Base-by-base conservation (phyloP, 2,113 vertebrate genomes). In the Phylloscopus trochilus region DNA sequence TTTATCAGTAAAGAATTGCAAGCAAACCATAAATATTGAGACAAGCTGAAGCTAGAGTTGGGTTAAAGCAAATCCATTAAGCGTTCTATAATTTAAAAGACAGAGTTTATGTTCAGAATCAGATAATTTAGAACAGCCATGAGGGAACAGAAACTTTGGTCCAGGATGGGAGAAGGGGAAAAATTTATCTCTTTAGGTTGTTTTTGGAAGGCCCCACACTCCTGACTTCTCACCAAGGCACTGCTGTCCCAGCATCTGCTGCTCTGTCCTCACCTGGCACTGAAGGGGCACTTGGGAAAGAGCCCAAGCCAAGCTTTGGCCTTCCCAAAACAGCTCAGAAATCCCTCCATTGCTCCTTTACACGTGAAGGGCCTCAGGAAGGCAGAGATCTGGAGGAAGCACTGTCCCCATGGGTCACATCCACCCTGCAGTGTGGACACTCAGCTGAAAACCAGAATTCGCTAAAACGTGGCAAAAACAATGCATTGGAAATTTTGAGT, bases 381-480 rank as follows among this genome's bases (percentile, higher is more conserved):
- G 39, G 59, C 73, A 4, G 46, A 53, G 53, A 7, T 0, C 7
- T 27, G 68, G 13, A 56, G 59, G 20, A 2, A 51, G 9, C n/a
- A 1, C n/a, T 7, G 6, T 8, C 47, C 37, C 41, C 20, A 8
- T 4, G 20, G 52, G 14, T 62, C 33, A 56, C 35, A 10, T 18
- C 39, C 72, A 19, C 35, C 76, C 52, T 63, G 37, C 47, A 79
- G 13, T 6, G 11, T 3, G 19, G 69, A 27, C 60, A 13, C 16
- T 20, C 14, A 2, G 2, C 11, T 43, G n/a, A 55, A 78, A 1
- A 37, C 16, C 63, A 31, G 15, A 39, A 39, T 9, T n/a, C 3
- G 0, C 20, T 7, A 21, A 17, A 17, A 3, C 15, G 4, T 23
- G 22, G 31, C 5, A 1, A 22, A 66, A 76, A 3, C 9, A 2